Base-by-base conservation (phyloP, 37 sponge, comb jelly and placozoan genomes). In the Crambe crambe region DNA sequence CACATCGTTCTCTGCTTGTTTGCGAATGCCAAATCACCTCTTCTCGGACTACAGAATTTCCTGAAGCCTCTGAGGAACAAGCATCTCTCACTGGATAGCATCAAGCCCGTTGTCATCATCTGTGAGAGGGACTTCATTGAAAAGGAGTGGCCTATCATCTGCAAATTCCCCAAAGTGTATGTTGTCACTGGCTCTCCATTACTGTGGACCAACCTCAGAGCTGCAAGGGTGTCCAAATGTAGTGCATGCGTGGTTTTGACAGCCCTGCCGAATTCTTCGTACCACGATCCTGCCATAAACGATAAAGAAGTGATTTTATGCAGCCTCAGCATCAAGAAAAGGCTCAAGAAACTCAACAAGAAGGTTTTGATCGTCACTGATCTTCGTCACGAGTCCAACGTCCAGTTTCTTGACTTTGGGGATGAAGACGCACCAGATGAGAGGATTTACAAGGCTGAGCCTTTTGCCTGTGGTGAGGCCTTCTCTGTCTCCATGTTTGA, bases 1-100 rank as follows among this genome's bases (percentile, higher is more conserved):
- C 95, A 95, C 42, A 70, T 90, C 30, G 80, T 95, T 61, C 74
- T 95, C 32, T 91, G 95, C 56, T 74, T 91, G 60, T 89, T 95
- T 83, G 88, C 89, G 26, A 47, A 79, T 20, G 32, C 58, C 34
- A 61, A 85, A 2, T 90, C 95, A 1, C 72, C 89, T 18, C 68
- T 68, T 0, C 68, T 95, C 12, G 74, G 85, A 30, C 76, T 95
- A 25, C 41, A 72, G 44, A 80, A 44, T 63, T 86, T 95, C 37
- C 59, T 88, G 1, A n/a, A 32, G 0, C 93, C 90, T 12, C 76
- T 92, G 27, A 62, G 84, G 37, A 61, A 38, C 41, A 86, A 51
- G 18, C 36, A 42, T 29, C 56, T 90, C 26, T 56, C 82, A 37
- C 2, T 22, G 42, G 37, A 21, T 0, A 39, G 61, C 17, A 40